Percentiles rank a stretch among this genome's conserved stretches.
phyloP scores from a whole-genome alignment of 2,888 invertebrate species.

The Lasioglossum leucozonium region DNA sequence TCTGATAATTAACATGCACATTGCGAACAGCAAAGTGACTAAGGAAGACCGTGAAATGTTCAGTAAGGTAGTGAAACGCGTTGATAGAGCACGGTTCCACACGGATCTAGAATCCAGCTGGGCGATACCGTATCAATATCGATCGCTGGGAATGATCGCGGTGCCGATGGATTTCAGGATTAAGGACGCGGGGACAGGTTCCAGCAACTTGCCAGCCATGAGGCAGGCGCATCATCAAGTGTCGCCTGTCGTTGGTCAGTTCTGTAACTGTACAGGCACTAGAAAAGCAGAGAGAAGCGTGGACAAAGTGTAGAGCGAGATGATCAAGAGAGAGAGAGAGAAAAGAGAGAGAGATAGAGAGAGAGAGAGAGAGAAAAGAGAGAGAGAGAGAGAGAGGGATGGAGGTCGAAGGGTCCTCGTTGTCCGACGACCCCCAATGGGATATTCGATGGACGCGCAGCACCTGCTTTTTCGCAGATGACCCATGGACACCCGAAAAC shows the following conservation, averaged over 20 bases:
- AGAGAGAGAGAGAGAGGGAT: neutral
- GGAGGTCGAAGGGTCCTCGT: slow-evolving; percentile 31
- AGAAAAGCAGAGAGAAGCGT: slow-evolving; percentile 39
- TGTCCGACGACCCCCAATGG: slow-evolving; percentile 53
- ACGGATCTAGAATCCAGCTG: neutral
- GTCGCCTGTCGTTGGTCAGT: slow-evolving; percentile 51
- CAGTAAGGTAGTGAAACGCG: neutral
- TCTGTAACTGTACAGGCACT: slow-evolving; percentile 32
- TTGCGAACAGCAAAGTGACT: no score
- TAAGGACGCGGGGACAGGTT: slow-evolving; percentile 47
- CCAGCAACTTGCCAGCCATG: slow-evolving; percentile 56
- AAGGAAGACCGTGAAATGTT: neutral
- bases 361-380: neutral
- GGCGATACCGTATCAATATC: slow-evolving; percentile 5
- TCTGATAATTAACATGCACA: no score
- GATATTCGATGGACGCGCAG: slow-evolving; percentile 47
- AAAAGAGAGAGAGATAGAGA: no score
- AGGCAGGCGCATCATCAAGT: slow-evolving; percentile 41
- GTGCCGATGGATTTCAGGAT: slow-evolving; percentile 15
- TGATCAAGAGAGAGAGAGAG: neutral
- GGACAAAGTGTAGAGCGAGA: slow-evolving; percentile 26
- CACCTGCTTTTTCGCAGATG: slow-evolving; percentile 65
- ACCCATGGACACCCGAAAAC: slow-evolving; percentile 60
- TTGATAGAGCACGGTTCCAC: neutral
- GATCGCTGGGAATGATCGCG: neutral